Evolutionary conservation across 2,888 invertebrate species (phyloP).

Genomic region (Teinopalpus imperialis): DNA sequence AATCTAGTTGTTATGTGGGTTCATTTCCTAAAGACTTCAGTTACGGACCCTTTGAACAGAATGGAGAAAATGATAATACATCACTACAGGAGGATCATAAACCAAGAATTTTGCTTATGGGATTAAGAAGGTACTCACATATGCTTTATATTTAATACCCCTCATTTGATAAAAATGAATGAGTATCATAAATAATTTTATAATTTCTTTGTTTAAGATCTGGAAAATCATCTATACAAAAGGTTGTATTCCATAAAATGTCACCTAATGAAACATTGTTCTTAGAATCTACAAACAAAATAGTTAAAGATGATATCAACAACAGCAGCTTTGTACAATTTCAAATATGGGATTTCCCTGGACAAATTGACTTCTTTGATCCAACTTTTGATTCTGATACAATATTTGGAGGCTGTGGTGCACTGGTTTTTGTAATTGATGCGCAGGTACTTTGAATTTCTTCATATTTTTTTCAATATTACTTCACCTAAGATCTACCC

Average conservation of each 20-base stretch:
- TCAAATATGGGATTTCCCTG: constrained; percentile 99
- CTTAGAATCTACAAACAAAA: constrained; percentile 98
- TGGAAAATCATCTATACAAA: constrained; percentile 99
- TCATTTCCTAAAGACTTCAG: constrained; percentile 96
- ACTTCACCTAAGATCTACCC: too few species aligned
- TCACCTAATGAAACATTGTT: constrained; percentile 99
- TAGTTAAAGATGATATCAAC: constrained; percentile 98
- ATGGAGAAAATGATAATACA: constrained; percentile 84
- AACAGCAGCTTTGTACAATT: constrained; percentile 98
- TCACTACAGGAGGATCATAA: constrained; percentile 89
- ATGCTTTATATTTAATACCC: background rate
- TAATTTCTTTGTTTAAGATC: constrained; percentile 84
- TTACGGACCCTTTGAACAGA: constrained; percentile 93
- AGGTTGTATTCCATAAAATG: constrained; percentile 99
- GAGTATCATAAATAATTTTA: constrained; percentile 6
- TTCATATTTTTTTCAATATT: too few species aligned
- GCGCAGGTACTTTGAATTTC: constrained; percentile 86
- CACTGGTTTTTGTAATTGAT: constrained; percentile 99
- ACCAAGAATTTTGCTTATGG: constrained; percentile 97
- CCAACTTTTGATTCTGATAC: constrained; percentile 97
- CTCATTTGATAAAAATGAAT: background rate
- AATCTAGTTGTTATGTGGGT: constrained; percentile 78
- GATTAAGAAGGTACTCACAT: constrained; percentile 88
- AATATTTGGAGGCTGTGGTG: constrained; percentile 98
- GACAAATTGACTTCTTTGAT: constrained; percentile 99